Evolutionary conservation across 53 echinoderm and acorn worm genomes (phyloP).

Genomic region (Luidia sarsii): DNA sequence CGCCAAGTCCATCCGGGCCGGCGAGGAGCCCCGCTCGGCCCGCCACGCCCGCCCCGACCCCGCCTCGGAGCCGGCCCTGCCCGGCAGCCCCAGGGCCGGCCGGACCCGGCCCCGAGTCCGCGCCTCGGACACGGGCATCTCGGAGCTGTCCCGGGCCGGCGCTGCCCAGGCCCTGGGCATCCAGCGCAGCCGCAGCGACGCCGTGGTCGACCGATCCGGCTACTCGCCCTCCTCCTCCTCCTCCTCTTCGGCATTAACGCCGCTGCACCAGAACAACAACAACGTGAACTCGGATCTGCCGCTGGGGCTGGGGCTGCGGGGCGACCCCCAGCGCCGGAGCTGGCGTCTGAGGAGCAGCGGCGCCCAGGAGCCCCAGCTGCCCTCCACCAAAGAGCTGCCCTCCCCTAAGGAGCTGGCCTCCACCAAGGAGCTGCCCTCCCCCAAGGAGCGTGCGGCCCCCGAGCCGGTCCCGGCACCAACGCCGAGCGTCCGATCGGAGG

Average conservation of each 20-base stretch:
- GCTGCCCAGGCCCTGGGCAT: constrained; percentile 30
- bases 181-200: constrained; percentile 26
- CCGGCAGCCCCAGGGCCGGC: neutral
- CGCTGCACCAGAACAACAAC: constrained; percentile 91
- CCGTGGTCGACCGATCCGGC: neutral
- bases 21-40: constrained; percentile 7
- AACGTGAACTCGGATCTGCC: constrained; percentile 77
- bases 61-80: neutral
- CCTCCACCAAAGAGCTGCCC: constrained; percentile 17
- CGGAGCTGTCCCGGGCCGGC: constrained; percentile 14
- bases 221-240: too few relatives aligned
- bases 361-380: constrained; percentile 13
- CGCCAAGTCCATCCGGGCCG: constrained; percentile 30
- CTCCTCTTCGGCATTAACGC: too few relatives aligned
- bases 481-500: constrained; percentile 7
- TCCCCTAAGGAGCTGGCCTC: constrained; percentile 42
- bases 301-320: constrained; percentile 8
- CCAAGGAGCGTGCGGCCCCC: neutral
- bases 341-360: constrained; percentile 23
- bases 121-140: constrained; percentile 39
- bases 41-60: constrained; percentile 3
- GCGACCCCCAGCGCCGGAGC: constrained; percentile 40
- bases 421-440: neutral
- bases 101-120: constrained; percentile 20
- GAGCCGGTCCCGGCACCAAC: neutral